These are phyloP conservation scores for Xylota segnis DNA, from an alignment of 2,888 invertebrate genomes.

Conservation along the genomic window DNA sequence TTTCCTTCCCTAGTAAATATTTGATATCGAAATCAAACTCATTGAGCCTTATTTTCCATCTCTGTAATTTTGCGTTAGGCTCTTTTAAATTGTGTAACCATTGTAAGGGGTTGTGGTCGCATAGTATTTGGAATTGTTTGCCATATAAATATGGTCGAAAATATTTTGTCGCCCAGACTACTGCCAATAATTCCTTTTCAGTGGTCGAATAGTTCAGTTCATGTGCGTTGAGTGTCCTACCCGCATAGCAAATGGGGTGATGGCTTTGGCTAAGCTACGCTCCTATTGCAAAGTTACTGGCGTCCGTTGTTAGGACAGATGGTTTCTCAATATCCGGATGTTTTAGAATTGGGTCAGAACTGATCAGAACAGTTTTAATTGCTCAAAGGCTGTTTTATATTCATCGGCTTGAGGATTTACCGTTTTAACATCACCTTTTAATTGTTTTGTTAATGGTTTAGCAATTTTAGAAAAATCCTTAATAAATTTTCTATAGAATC, in stretches of 20 bases:
- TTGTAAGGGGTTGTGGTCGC: too few relatives aligned
- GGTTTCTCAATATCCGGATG: constrained; percentile 72
- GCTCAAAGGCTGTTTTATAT: constrained; percentile 20
- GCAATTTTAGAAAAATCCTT: constrained; percentile 71
- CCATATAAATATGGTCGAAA: too few relatives aligned
- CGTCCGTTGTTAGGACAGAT: too few relatives aligned
- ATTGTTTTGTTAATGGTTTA: constrained; percentile 69
- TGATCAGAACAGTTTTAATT: constrained; percentile 14
- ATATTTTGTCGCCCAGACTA: too few relatives aligned
- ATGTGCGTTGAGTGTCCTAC: too few relatives aligned
- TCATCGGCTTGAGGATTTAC: constrained; percentile 24
- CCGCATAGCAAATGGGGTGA: too few relatives aligned
- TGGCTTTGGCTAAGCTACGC: constrained; percentile 66
- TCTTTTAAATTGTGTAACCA: too few relatives aligned
- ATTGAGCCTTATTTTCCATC: constrained; percentile 59
- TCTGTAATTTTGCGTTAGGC: constrained; percentile 46
- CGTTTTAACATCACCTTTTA: constrained; percentile 14
- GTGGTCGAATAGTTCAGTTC: too few relatives aligned
- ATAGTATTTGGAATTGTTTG: too few relatives aligned
- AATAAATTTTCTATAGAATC: constrained; percentile 76
- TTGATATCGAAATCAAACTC: constrained; percentile 62
- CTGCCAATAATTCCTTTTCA: too few relatives aligned
- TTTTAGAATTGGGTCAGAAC: constrained; percentile 18
- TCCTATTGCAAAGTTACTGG: constrained; percentile 68
- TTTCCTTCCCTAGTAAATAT: constrained; percentile 52